Percentiles rank a stretch among this genome's conserved stretches.
These are phyloP conservation scores for Ophthalmolycus amberensis DNA, from an alignment of 2,113 vertebrate genomes.

Conservation along the genomic window DNA sequence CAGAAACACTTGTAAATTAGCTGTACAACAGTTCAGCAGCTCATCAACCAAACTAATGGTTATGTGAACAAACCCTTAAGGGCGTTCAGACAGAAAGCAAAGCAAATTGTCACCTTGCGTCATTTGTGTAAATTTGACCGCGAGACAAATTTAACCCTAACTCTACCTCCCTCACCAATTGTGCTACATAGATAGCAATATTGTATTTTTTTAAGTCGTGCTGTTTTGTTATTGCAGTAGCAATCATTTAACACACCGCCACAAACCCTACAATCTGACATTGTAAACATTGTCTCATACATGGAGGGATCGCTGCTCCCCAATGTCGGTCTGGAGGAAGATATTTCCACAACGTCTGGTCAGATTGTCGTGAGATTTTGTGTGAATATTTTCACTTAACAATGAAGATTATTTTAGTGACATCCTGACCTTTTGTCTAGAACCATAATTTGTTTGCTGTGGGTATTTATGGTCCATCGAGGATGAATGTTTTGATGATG, in stretches of 20 bases:
- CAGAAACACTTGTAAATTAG: not conserved
- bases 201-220: not conserved
- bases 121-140: not conserved
- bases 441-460: not conserved
- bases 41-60: not conserved
- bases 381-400: not conserved
- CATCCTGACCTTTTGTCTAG: not conserved
- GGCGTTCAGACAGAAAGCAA: not conserved
- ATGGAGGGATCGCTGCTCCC: not conserved
- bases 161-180: not conserved
- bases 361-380: not conserved
- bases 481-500: not conserved
- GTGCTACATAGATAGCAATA: not conserved
- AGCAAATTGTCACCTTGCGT: not conserved
- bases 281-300: not conserved
- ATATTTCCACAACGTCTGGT: not conserved
- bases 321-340: not conserved
- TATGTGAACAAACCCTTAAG: not conserved
- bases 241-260: not conserved
- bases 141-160: too few species aligned
- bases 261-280: not conserved
- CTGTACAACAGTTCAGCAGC: not conserved
- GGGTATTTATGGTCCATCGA: not conserved
- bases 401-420: not conserved
- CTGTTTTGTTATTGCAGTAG: not conserved